phyloP scores from a whole-genome alignment of 1,140 invertebrate species.

The Cydia amplana region DNA sequence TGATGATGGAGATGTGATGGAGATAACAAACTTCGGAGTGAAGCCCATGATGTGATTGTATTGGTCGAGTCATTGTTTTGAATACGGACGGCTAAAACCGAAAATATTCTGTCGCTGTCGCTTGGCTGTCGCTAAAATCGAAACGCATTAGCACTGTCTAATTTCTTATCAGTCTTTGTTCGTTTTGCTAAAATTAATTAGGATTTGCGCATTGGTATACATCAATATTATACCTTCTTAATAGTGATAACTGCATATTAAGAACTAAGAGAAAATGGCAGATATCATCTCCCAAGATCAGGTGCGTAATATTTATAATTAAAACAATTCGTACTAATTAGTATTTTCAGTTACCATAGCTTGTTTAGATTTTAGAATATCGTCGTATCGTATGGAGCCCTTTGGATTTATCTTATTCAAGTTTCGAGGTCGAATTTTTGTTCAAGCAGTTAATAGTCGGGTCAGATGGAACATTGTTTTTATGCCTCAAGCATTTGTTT shows the following conservation, averaged over 20 bases:
- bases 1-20: no score
- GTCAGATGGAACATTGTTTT: no score
- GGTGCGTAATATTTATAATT: constrained; percentile 35
- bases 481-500: no score
- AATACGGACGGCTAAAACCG: no score
- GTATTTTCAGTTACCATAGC: background rate
- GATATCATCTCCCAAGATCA: constrained; percentile 38
- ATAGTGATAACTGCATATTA: constrained; percentile 5
- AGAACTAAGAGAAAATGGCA: constrained; percentile 34
- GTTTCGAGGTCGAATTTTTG: no score
- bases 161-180: background rate
- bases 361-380: background rate
- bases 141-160: background rate
- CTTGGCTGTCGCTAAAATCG: no score
- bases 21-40: no score
- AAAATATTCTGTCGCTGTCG: background rate
- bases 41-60: no score
- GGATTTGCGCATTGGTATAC: background rate
- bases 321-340: background rate
- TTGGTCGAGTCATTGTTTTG: no score
- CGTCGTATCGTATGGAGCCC: background rate
- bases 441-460: no score
- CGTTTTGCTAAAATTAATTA: background rate
- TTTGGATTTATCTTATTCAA: background rate
- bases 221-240: background rate